Evolutionary conservation across 2,888 invertebrate genomes (phyloP).

Genomic region (Lepidocyrtinus sp.): DNA sequence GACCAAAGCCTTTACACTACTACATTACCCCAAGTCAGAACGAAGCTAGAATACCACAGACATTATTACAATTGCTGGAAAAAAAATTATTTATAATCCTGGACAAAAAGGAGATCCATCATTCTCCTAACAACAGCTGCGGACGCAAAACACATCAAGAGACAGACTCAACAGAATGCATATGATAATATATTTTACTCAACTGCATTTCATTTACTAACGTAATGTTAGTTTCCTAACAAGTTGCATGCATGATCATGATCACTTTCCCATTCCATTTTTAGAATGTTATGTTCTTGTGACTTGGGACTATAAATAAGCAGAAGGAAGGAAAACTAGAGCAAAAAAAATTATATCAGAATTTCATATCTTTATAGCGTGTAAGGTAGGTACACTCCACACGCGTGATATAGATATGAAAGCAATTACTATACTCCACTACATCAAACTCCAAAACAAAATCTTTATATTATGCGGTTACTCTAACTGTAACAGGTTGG

Average conservation of each 20-base stretch:
- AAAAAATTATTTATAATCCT: conserved; percentile 24
- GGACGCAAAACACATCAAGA: neutral
- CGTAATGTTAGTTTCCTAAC: no score
- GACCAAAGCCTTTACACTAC: no score
- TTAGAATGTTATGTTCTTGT: neutral
- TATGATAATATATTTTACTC: neutral
- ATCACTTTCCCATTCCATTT: neutral
- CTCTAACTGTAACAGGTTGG: conserved; percentile 56
- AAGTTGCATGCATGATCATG: no score
- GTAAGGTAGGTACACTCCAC: no score
- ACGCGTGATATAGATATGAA: neutral
- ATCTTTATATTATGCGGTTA: conserved; percentile 55
- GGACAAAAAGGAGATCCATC: conserved; percentile 48
- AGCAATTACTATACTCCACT: neutral
- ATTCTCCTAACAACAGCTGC: conserved; percentile 46
- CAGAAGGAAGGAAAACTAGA: no score
- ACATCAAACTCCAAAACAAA: conserved; percentile 34
- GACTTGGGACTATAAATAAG: no score
- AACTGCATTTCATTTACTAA: no score
- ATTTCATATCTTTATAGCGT: no score
- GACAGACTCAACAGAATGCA: neutral
- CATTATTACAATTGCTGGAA: conserved; percentile 38
- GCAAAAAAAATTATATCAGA: no score
- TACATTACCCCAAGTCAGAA: no score
- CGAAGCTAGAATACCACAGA: no score